Conservation (phyloP, 1,140 invertebrate genomes). For the Gyrodactylus bullatarudis region DNA sequence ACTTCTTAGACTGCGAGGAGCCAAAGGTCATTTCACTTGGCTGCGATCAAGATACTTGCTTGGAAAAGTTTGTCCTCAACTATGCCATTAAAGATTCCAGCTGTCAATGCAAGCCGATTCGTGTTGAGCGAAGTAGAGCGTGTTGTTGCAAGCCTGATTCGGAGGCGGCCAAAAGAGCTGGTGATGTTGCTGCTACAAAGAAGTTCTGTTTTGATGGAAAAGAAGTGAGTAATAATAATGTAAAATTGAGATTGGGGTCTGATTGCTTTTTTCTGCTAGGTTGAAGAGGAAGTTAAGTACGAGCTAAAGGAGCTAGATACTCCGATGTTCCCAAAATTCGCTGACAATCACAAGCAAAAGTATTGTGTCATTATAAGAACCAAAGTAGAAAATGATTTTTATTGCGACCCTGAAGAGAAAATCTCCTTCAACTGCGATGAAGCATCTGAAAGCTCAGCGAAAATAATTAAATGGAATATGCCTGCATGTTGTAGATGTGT, state of each 20-base stretch:
- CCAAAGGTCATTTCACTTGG: neutral
- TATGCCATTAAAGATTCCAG: neutral
- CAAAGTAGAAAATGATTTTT: neutral
- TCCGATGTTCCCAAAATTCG: neutral
- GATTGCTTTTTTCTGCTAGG: neutral
- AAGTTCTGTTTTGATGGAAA: neutral
- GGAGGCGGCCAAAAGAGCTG: neutral
- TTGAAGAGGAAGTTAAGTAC: neutral
- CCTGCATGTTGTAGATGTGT: neutral
- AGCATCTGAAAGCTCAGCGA: neutral
- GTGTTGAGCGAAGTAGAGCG: neutral
- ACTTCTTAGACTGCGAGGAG: neutral
- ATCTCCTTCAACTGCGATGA: neutral
- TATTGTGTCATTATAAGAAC: neutral
- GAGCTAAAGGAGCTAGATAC: neutral
- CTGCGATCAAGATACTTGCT: neutral
- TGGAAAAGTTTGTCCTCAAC: neutral
- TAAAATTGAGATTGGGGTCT: neutral
- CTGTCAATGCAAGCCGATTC: neutral
- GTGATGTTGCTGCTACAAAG: neutral
- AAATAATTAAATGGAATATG: neutral
- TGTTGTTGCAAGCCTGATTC: neutral
- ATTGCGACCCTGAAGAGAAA: neutral
- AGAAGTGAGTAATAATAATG: neutral
- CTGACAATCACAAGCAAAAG: neutral